These are phyloP conservation scores for Magallana gigas DNA, from an alignment of 1,140 invertebrate species.

Conservation along the genomic window DNA sequence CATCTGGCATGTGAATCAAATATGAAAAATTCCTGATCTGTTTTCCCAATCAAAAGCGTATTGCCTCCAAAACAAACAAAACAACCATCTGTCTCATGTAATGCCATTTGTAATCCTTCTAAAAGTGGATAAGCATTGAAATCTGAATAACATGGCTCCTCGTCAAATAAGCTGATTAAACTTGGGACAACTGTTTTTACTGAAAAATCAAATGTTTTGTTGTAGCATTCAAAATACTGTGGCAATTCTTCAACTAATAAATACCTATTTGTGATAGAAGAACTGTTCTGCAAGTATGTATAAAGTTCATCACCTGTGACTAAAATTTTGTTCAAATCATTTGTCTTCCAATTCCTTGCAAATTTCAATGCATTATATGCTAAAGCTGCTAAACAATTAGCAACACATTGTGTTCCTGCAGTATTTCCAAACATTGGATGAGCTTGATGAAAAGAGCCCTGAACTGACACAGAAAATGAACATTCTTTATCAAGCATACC, in stretches of 20 bases:
- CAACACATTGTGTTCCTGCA: conserved; percentile 36
- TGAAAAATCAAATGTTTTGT: not conserved
- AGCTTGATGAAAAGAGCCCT: conserved; percentile 46
- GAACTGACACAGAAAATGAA: not conserved
- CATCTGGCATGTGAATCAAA: conserved; percentile 42
- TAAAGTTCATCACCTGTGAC: conserved; percentile 31
- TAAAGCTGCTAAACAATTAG: conserved; percentile 38
- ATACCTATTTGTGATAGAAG: not conserved
- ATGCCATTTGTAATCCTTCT: conserved; percentile 15
- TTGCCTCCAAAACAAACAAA: conserved; percentile 41
- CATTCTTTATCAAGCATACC: not conserved
- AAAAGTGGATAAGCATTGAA: conserved; percentile 24
- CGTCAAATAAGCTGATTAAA: not conserved
- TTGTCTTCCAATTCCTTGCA: not conserved
- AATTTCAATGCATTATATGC: not conserved
- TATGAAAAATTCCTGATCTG: not conserved
- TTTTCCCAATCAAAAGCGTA: not conserved
- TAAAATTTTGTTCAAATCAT: conserved; percentile 20
- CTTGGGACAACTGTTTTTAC: not conserved
- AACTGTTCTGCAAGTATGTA: not conserved
- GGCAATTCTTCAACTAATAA: conserved; percentile 40
- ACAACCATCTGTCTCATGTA: not conserved
- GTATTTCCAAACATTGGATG: conserved; percentile 25
- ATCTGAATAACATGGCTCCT: not conserved
- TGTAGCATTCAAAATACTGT: not conserved